Percentiles rank a stretch among this genome's conserved stretches.
Evolutionary conservation across 92 coral and sea anemone genomes (phyloP).

Genomic region (Epizoanthus fatuus): DNA sequence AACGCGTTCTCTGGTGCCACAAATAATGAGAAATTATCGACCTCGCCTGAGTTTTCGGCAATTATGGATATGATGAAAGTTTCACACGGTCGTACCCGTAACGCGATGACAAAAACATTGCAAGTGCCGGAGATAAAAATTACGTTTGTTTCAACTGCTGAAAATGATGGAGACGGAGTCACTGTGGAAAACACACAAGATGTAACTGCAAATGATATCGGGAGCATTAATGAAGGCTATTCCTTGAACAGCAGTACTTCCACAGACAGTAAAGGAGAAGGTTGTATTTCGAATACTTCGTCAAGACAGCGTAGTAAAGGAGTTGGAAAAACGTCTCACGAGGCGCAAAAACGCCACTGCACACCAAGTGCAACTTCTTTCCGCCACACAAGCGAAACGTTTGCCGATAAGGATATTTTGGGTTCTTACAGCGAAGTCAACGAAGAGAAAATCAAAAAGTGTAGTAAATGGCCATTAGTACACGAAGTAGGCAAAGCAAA

Average conservation of each 20-base stretch:
- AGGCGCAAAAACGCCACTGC: neutral
- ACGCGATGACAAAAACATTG: neutral
- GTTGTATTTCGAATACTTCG: neutral
- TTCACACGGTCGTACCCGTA: neutral
- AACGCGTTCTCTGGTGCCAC: neutral
- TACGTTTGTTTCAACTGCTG: neutral
- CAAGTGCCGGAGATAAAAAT: conserved; percentile 18
- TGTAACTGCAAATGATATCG: no score
- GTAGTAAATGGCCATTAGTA: neutral
- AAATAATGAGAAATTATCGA: neutral
- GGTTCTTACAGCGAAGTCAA: neutral
- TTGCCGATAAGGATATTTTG: no score
- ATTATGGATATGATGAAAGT: conserved; percentile 17
- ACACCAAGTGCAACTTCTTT: neutral
- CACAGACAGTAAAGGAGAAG: no score
- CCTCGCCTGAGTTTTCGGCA: conserved; percentile 29
- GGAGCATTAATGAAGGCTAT: neutral
- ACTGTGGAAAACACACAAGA: neutral
- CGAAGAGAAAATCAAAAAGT: neutral
- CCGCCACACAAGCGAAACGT: no score
- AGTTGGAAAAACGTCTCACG: neutral
- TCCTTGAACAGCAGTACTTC: neutral
- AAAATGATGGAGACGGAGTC: neutral
- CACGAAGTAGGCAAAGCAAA: neutral
- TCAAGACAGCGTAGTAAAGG: neutral